Evolutionary conservation across 1,140 invertebrate genomes (phyloP).

Genomic region (Dendroctonus valens): DNA sequence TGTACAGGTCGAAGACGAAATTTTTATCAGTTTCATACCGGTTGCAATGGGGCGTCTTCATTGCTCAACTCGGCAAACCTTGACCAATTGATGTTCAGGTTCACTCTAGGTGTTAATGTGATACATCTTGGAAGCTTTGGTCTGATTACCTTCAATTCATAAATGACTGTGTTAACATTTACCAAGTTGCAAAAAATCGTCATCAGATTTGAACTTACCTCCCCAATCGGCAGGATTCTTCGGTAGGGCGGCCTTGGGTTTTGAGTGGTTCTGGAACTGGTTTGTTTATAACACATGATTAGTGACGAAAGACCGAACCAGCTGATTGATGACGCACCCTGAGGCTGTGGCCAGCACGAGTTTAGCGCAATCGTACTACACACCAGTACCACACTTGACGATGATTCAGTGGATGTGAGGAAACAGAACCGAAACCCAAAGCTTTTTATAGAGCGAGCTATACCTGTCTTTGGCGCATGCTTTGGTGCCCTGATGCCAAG

Average conservation of each 20-base stretch:
- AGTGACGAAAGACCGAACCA: constrained; percentile 12
- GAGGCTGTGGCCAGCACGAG: background rate
- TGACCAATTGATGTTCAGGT: constrained; percentile 59
- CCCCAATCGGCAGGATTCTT: constrained; percentile 27
- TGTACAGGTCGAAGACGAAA: constrained; percentile 52
- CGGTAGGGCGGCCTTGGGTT: constrained; percentile 34
- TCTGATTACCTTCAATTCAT: constrained; percentile 51
- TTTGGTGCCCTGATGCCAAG: constrained; percentile 18
- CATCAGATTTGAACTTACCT: constrained; percentile 35
- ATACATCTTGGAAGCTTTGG: constrained; percentile 55
- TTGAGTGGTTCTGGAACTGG: constrained; percentile 18
- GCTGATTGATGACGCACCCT: constrained; percentile 26
- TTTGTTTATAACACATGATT: constrained; percentile 39
- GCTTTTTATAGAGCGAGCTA: constrained; percentile 31
- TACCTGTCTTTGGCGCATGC: constrained; percentile 34
- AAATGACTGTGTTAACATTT: constrained; percentile 8
- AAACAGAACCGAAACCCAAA: constrained; percentile 9
- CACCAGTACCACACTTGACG: constrained; percentile 7
- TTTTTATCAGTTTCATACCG: constrained; percentile 55
- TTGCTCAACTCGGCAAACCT: constrained; percentile 56
- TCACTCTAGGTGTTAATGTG: constrained; percentile 54
- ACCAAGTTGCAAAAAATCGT: background rate
- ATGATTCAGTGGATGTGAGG: constrained; percentile 19
- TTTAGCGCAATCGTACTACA: constrained; percentile 4
- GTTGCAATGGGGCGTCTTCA: constrained; percentile 44